Conservation (phyloP, 2,888 invertebrate species). For the Conops quadrifasciatus region DNA sequence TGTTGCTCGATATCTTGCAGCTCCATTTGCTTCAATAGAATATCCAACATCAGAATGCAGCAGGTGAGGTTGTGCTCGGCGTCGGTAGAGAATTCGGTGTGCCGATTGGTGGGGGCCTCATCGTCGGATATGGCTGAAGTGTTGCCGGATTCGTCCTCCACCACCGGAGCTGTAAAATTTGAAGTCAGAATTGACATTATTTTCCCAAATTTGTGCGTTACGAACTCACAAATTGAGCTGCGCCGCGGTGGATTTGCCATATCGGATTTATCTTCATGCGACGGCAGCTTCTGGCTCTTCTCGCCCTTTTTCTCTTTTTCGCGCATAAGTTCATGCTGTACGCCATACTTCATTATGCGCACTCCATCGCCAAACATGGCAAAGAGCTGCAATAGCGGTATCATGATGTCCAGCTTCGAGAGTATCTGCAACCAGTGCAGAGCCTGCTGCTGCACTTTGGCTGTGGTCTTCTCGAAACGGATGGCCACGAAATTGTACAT, state of each 20-base stretch:
- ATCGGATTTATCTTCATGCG: conserved; percentile 57
- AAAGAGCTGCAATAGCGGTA: conserved; percentile 87
- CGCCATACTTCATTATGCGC: conserved; percentile 72
- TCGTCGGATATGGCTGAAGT: conserved; percentile 77
- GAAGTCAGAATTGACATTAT: neutral
- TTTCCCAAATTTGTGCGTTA: neutral
- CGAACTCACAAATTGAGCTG: conserved; percentile 69
- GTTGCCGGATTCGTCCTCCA: conserved; percentile 75
- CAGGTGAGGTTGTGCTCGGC: conserved; percentile 87
- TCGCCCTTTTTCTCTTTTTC: conserved; percentile 58
- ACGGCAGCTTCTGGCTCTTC: conserved; percentile 53
- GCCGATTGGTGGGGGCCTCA: conserved; percentile 70
- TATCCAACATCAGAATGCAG: conserved; percentile 95
- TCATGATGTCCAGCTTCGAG: conserved; percentile 87
- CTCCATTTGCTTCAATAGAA: conserved; percentile 93
- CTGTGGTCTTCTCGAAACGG: conserved; percentile 81
- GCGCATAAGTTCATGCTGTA: conserved; percentile 65
- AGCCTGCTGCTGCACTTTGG: conserved; percentile 87
- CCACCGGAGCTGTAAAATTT: conserved; percentile 68
- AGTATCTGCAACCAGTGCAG: conserved; percentile 88
- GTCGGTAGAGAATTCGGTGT: conserved; percentile 76
- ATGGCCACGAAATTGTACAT: conserved; percentile 94
- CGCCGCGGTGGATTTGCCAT: conserved; percentile 64
- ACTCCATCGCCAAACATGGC: conserved; percentile 91
- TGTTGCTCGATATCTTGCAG: conserved; percentile 85